Base-by-base conservation (phyloP, 2,888 invertebrate genomes). In the Agriopis leucophaearia region DNA sequence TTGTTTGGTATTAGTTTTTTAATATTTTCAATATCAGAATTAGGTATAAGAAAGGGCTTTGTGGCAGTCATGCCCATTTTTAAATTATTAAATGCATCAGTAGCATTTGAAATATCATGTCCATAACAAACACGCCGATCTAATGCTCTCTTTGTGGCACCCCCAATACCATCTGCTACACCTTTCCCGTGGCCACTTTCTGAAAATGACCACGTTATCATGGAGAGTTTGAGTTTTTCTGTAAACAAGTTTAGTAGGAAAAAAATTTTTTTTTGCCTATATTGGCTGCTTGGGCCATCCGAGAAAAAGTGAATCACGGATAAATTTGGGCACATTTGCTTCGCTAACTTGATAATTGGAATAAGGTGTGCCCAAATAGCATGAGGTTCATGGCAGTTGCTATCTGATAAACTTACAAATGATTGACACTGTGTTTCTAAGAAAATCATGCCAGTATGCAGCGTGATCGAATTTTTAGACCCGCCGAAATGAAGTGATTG, bases 241-340 rank as follows among this genome's bases (percentile, higher is more conserved):
- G 73, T 70, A 52, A 76, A 75, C 36, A 70, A 47, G 55, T 61
- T 70, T 0, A 72, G 45, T 2, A 78, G 59, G 66, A 63, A 74
- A 66, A 79, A 78, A 63, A 73, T 74, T 59, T 74, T 73, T 58
- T 80, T 79, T 59, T 78, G 76, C 15, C 76, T 64, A 54, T 78
- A 78, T 63, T 81, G 77, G 0, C 64, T 66, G 8, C 58, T 68
- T 10, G 79, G 81, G 8, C 78, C 78, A 58, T 80, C 78, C 6
- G 78, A 79, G 58, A 67, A 77, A 62, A 74, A 74, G 70, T 77
- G 77, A 13, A 79, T 70, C 4, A 74, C 65, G 15, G 57, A 52
- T 8, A 72, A 45, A 15, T 68, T 55, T 12, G 75, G 75, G 48
- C 42, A 56, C 16, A 44, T 36, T 48, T 68, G 48, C 57, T 73